These are phyloP conservation scores for Sycophila texana DNA, from an alignment of 2,888 invertebrate genomes.

Conservation along the genomic window DNA sequence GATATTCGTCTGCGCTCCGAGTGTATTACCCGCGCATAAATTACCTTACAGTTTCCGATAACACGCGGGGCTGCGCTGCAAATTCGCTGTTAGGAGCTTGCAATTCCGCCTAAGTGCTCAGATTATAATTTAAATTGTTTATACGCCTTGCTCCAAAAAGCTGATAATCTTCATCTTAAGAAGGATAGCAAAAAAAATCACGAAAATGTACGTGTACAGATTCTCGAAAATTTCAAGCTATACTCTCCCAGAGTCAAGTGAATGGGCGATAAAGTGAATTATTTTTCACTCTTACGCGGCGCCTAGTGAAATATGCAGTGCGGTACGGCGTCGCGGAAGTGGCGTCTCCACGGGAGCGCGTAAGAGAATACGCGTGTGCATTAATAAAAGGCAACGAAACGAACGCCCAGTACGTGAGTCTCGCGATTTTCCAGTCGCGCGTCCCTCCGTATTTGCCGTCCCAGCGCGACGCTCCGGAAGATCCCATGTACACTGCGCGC, in stretches of 20 bases:
- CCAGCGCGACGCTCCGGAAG: neutral
- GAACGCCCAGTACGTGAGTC: conserved; percentile 18
- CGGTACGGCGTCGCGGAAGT: neutral
- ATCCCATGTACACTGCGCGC: neutral
- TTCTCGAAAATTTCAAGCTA: neutral
- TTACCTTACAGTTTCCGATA: no score
- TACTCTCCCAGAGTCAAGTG: neutral
- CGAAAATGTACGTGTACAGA: no score
- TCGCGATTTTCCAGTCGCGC: conserved; percentile 3
- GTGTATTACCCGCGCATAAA: no score
- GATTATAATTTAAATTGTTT: no score
- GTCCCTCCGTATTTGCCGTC: neutral
- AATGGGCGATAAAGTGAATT: neutral
- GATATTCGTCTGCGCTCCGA: no score
- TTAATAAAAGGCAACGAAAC: conserved; percentile 41
- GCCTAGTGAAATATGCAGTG: neutral
- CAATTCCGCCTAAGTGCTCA: no score
- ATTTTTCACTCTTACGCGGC: no score
- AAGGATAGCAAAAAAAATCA: no score
- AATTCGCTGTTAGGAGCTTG: no score
- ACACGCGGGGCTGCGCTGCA: no score
- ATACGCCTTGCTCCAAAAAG: no score
- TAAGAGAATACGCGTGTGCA: conserved; percentile 25
- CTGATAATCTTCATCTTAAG: no score
- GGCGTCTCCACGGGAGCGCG: neutral